Percentiles rank a stretch among this genome's conserved stretches.
Evolutionary conservation across 64 coral and sea anemone species (phyloP).

Genomic region (Montipora foliosa): DNA sequence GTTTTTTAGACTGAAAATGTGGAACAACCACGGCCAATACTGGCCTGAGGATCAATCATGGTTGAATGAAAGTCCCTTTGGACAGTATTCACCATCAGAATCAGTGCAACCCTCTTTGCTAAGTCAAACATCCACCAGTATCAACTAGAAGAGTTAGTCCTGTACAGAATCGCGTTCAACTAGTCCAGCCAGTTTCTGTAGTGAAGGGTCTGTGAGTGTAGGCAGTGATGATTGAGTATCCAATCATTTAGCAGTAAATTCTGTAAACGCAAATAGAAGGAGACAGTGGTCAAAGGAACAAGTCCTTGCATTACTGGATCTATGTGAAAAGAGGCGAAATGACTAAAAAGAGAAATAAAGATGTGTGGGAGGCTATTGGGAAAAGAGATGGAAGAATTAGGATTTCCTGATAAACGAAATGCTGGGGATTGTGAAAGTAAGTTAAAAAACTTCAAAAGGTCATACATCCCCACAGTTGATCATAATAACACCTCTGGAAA

Average conservation of each 20-base stretch:
- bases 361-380: constrained; percentile 53
- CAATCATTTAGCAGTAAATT: constrained; percentile 50
- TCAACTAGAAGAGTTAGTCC: constrained; percentile 12
- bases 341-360: constrained; percentile 57
- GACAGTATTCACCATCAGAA: constrained; percentile 44
- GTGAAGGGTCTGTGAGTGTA: constrained; percentile 53
- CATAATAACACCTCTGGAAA: constrained; percentile 70
- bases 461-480: constrained; percentile 51
- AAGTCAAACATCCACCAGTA: constrained; percentile 46
- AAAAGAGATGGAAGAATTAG: constrained; percentile 44
- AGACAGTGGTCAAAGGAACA: constrained; percentile 59
- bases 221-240: constrained; percentile 50
- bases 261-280: constrained; percentile 45
- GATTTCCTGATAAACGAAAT: constrained; percentile 55
- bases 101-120: constrained; percentile 28
- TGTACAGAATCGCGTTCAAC: neutral
- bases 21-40: constrained; percentile 48
- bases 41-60: constrained; percentile 50
- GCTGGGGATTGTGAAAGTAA: constrained; percentile 51
- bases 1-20: constrained; percentile 65
- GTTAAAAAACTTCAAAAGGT: constrained; percentile 55
- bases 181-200: constrained; percentile 51
- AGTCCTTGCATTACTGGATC: constrained; percentile 57
- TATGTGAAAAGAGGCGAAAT: constrained; percentile 37
- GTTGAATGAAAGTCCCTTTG: constrained; percentile 24